Conservation (phyloP, 2,113 vertebrate genomes). For the Egretta garzetta region DNA sequence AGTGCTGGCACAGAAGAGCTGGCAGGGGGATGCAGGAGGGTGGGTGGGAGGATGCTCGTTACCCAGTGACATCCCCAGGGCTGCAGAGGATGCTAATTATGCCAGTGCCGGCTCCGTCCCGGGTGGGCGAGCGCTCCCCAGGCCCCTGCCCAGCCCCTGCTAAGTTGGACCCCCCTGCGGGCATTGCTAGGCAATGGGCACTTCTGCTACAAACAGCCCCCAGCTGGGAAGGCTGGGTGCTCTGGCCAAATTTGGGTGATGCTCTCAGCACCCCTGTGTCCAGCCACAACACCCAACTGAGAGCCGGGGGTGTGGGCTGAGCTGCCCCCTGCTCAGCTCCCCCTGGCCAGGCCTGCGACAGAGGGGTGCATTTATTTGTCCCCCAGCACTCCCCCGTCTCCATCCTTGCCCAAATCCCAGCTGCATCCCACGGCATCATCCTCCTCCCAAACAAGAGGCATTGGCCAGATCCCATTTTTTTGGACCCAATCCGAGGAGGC, state of each 20-base stretch:
- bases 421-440: fast-evolving
- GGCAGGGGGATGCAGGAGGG: neutral
- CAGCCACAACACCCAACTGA: neutral
- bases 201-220: neutral
- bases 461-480: neutral
- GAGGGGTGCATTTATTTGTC: neutral
- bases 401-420: neutral
- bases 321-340: neutral
- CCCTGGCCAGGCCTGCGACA: neutral
- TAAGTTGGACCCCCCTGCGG: too few species aligned
- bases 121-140: fast-evolving
- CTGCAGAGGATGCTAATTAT: neutral
- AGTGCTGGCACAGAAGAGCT: fast-evolving
- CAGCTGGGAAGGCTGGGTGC: fast-evolving
- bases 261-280: neutral
- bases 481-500: neutral
- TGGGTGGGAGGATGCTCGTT: fast-evolving
- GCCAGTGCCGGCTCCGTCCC: neutral
- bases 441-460: fast-evolving
- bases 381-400: neutral
- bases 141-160: neutral
- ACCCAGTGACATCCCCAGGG: neutral
- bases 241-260: neutral
- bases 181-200: too few species aligned
- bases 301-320: neutral